Conservation (phyloP, 1,140 invertebrate species). For the Drosophila santomea region DNA sequence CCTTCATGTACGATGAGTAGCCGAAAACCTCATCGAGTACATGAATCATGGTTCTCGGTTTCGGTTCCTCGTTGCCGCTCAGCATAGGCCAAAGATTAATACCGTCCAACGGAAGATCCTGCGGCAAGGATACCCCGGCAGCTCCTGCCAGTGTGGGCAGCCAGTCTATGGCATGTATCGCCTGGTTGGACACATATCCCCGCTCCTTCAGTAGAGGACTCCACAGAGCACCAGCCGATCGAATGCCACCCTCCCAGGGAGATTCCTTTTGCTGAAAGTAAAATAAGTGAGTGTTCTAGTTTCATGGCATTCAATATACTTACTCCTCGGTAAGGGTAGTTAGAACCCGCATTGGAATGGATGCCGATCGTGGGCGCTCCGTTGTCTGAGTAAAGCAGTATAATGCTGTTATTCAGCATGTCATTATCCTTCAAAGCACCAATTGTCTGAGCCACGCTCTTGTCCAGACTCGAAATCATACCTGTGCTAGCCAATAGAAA, state of each 20-base stretch:
- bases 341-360: constrained; percentile 92
- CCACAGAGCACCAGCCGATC: constrained; percentile 92
- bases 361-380: constrained; percentile 91
- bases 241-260: constrained; percentile 93
- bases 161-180: constrained; percentile 95
- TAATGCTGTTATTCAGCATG: constrained; percentile 90
- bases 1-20: constrained; percentile 88
- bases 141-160: constrained; percentile 91
- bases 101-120: constrained; percentile 87
- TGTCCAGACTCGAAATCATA: constrained; percentile 94
- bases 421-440: constrained; percentile 87
- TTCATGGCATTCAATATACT: constrained; percentile 15
- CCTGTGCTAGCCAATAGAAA: constrained; percentile 79
- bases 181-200: constrained; percentile 89
- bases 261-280: constrained; percentile 88
- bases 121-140: constrained; percentile 85
- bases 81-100: constrained; percentile 89
- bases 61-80: constrained; percentile 80
- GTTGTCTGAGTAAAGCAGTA: constrained; percentile 91
- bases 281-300: neutral
- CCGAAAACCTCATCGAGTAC: constrained; percentile 89
- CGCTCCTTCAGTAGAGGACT: constrained; percentile 87
- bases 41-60: constrained; percentile 88
- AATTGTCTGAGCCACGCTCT: constrained; percentile 92
- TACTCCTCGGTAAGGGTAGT: constrained; percentile 94